Base-by-base conservation (phyloP, 2,113 vertebrate genomes). In the Daphoenositta chrysoptera region DNA sequence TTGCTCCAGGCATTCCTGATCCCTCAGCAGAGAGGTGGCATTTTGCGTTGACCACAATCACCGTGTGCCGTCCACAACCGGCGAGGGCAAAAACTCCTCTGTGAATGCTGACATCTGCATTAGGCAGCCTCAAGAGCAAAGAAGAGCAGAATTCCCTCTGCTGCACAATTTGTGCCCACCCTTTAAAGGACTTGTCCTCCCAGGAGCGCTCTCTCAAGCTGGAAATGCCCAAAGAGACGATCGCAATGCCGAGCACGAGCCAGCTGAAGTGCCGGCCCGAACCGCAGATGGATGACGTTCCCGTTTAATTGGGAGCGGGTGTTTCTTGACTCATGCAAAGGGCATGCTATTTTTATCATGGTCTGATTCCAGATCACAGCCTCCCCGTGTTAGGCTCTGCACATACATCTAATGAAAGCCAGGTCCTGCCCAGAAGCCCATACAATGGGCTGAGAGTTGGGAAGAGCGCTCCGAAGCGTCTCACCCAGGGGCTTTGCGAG, bases 331-430 rank as follows among this genome's bases (percentile, higher is more conserved):
- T 96, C 83, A 65, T 89, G 79, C 77, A 81, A 92, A 93, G 96
- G 95, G 44, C 85, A 72, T 19, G 76, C 92, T 95, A 94, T 96
- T 94, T 94, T 95, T 90, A 51, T 53, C 78, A 47, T 42, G 44
- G 64, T 75, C 83, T 60, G 68, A 83, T 63, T 96, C 90, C 90
- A 80, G 82, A 95, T 90, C 92, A 69, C 83, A 95, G 88, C 76
- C 80, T 86, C 72, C 83, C 85, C 39, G 53, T 81, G 42, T 30
- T 75, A 37, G 56, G 83, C 86, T 80, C 90, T 89, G 80, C 53
- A 68, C 28, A 87, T 13, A 56, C 60, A 71, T 81, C 77, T 95
- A 96, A 95, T 95, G 92, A 96, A 94, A 96, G 61, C 87, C 92
- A 96, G 90, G 53, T 83, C 91, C 88, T 89, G 69, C 85, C 69